Evolutionary conservation across 1,140 invertebrate genomes (phyloP).

Genomic region (Drosophila rhopaloa): DNA sequence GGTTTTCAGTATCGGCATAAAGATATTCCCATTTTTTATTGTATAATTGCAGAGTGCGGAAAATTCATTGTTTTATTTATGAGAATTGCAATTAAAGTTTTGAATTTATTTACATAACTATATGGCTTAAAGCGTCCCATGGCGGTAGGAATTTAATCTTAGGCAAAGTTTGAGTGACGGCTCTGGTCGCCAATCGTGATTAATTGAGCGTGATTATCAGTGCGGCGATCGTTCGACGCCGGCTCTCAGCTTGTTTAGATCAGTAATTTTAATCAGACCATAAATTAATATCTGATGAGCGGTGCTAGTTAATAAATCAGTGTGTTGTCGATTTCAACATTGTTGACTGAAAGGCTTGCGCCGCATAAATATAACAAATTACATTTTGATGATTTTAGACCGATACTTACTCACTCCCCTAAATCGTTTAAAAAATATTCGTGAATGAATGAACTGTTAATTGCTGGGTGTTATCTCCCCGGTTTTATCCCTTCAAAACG

Average conservation of each 20-base stretch:
- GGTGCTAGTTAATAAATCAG: conserved; percentile 51
- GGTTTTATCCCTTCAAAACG: neutral
- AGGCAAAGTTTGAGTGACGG: conserved; percentile 8
- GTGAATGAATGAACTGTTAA: conserved; percentile 22
- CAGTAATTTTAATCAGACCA: conserved; percentile 41
- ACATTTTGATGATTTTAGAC: neutral
- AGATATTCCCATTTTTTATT: conserved; percentile 25
- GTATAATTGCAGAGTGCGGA: conserved; percentile 28
- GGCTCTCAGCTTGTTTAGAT: conserved; percentile 16
- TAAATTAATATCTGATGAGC: conserved; percentile 57
- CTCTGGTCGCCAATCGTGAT: conserved; percentile 54
- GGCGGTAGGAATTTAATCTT: conserved; percentile 17
- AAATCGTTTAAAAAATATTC: conserved; percentile 14
- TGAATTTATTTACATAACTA: conserved; percentile 66
- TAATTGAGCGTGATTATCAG: conserved; percentile 72
- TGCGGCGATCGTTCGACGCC: conserved; percentile 11
- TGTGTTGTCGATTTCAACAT: conserved; percentile 25
- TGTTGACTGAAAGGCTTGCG: conserved; percentile 8
- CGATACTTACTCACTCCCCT: neutral
- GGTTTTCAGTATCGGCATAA: conserved; percentile 2
- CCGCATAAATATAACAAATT: conserved; percentile 55
- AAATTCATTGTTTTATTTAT: conserved; percentile 46
- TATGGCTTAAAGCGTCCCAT: conserved; percentile 15
- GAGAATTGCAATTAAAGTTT: conserved; percentile 35
- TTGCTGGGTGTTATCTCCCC: conserved; percentile 11